Conservation (phyloP, 2,888 invertebrate genomes). For the Cephus pygmeus region DNA sequence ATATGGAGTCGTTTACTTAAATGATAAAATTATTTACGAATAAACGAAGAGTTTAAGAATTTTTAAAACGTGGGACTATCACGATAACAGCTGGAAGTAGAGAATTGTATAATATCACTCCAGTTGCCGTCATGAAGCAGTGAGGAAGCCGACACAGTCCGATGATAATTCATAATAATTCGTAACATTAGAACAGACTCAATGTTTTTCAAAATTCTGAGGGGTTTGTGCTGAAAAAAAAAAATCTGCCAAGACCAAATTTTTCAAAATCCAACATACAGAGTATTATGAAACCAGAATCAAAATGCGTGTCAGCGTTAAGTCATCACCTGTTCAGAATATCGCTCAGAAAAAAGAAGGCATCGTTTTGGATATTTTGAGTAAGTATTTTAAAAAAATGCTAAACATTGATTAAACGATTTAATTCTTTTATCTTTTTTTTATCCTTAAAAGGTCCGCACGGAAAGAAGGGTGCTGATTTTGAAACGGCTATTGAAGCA, state of each 20-base stretch:
- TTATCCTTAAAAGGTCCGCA: background rate
- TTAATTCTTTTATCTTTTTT: background rate
- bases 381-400: background rate
- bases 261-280: background rate
- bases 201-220: background rate
- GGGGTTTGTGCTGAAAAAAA: background rate
- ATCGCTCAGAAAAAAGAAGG: background rate
- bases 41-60: slow-evolving; percentile 6
- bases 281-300: background rate
- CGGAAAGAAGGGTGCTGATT: slow-evolving; percentile 67
- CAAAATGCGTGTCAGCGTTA: background rate
- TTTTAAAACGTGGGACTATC: background rate
- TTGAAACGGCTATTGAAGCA: slow-evolving; percentile 77
- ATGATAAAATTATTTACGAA: slow-evolving; percentile 38
- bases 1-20: slow-evolving; percentile 17
- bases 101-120: background rate
- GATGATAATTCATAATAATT: background rate
- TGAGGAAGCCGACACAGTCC: background rate
- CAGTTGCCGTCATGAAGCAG: background rate
- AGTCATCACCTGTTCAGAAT: background rate
- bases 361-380: background rate
- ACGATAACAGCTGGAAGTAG: background rate
- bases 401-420: background rate
- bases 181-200: background rate
- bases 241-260: background rate